Evolutionary conservation across 2,113 vertebrate genomes (phyloP).

Genomic region (Acrocephalus kingi): DNA sequence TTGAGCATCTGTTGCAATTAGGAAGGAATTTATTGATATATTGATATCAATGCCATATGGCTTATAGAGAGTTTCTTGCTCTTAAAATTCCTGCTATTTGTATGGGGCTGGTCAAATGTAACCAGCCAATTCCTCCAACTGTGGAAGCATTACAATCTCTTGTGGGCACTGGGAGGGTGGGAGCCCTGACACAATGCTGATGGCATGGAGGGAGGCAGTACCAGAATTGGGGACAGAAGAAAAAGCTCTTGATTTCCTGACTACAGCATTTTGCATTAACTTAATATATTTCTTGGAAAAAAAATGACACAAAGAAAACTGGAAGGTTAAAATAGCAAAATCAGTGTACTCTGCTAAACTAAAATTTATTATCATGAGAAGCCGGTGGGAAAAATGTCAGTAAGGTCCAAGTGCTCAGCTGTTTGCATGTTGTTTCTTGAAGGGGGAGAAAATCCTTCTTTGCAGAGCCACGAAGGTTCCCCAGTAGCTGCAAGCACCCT

Average conservation of each 20-base stretch:
- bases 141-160: neutral
- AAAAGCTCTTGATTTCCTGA: neutral
- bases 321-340: neutral
- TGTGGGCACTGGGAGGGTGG: neutral
- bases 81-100: neutral
- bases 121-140: neutral
- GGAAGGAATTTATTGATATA: slow-evolving; percentile 15
- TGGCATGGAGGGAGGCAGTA: neutral
- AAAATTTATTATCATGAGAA: neutral
- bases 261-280: neutral
- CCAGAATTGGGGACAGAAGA: neutral
- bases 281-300: neutral
- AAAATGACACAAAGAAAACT: neutral
- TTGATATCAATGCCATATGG: slow-evolving; percentile 13
- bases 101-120: neutral
- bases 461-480: neutral
- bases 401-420: neutral
- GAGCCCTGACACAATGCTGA: neutral
- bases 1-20: slow-evolving; percentile 28
- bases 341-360: neutral
- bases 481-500: neutral
- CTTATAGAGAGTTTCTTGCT: neutral
- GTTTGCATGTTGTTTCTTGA: neutral
- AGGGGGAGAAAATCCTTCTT: neutral
- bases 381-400: neutral